These are phyloP conservation scores for Sebastes glaucus DNA, from an alignment of 2,797 vertebrate genomes.

Conservation along the genomic window DNA sequence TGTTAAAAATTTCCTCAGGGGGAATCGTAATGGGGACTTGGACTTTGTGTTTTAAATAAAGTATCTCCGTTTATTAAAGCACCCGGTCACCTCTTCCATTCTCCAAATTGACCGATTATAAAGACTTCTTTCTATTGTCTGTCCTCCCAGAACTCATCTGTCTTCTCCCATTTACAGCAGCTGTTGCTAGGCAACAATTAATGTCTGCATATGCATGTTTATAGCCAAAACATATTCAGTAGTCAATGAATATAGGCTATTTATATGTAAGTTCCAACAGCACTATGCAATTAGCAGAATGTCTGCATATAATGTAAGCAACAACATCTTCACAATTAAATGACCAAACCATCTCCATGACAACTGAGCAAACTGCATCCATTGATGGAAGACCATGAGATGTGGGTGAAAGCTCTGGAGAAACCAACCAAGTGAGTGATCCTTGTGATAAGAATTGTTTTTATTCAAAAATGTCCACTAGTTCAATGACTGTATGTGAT, in stretches of 20 bases:
- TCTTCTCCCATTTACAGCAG: slow-evolving; percentile 52
- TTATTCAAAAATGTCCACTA: neutral
- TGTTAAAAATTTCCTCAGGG: neutral
- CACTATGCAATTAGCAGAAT: neutral
- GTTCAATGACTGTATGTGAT: neutral
- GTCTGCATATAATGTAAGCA: neutral
- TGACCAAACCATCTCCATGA: slow-evolving; percentile 7
- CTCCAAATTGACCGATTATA: slow-evolving; percentile 32
- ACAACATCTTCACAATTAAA: neutral
- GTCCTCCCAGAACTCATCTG: slow-evolving; percentile 42
- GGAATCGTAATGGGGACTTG: neutral
- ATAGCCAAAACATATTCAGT: slow-evolving; percentile 29
- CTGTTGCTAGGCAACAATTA: slow-evolving; percentile 71
- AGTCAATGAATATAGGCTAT: slow-evolving; percentile 20
- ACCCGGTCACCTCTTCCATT: slow-evolving; percentile 9
- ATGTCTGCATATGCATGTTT: slow-evolving; percentile 42
- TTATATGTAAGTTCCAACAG: slow-evolving; percentile 16
- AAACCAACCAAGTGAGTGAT: neutral
- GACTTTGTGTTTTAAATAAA: neutral
- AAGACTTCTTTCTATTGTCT: slow-evolving; percentile 14
- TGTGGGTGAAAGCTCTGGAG: slow-evolving; percentile 9
- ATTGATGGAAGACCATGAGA: neutral
- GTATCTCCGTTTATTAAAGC: neutral
- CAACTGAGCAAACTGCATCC: slow-evolving; percentile 14
- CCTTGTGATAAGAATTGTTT: neutral